Base-by-base conservation (phyloP, 2,888 invertebrate species). In the Hirtodrosophila alboralis region DNA sequence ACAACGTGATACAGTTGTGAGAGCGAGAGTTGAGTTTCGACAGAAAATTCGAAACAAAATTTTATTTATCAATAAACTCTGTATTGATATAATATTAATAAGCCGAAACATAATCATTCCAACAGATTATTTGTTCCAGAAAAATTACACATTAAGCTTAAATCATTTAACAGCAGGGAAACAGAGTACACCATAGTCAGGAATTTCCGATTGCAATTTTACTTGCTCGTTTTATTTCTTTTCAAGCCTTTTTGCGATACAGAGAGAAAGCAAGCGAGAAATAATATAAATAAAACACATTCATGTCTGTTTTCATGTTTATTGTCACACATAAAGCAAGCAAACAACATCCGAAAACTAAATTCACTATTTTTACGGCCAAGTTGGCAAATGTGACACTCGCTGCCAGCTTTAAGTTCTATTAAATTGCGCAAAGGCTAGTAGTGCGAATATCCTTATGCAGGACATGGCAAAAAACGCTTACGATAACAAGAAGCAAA, bases 311-410 rank as follows among this genome's bases (percentile, higher is more conserved):
- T 72, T 84, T 80, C 80, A 81, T 81, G 84, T 84, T 84, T 84
- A 80, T 84, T 81, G 80, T 84, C 80, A 81, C 81, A 81, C 81
- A 78, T 81, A 84, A 84, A 80, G 80, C 71, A 68, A 63, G 34
- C 40, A 48, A 67, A 54, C 61, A 33, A 36, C 52, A 43, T 33
- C 59, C 48, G 49, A 57, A 33, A 63, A 70, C 59, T 60, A 70
- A 70, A 65, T 65, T 60, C 56, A 33, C 51, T 59, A 79, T 76
- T 83, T 83, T 80, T 83, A 80, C 66, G 84, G 76, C 63, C 76
- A 83, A 83, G 61, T 74, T 79, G 74, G 79, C 64, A 69, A 75
- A 72, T 78, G 72, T 69, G 63, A 61, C 49, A 48, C 59, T 36
- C 41, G 45, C 40, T 47, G 60, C 38, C 70, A 67, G 73, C 76